These are phyloP conservation scores for Chrysaora quinquecirrha DNA, from an alignment of 30 jellyfish, hydroid and myxozoan genomes.

Conservation along the genomic window DNA sequence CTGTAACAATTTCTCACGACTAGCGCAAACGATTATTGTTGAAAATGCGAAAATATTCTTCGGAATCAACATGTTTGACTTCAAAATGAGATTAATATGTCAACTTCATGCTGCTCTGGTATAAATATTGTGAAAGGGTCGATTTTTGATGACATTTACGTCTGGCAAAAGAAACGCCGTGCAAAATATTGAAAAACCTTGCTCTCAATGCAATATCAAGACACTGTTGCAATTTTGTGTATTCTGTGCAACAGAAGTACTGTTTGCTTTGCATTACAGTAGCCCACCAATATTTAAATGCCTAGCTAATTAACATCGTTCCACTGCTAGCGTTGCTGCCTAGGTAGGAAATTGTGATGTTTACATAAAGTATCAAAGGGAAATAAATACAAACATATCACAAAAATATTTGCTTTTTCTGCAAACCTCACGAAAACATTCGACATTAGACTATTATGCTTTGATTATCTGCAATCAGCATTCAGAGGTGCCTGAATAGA, in stretches of 20 bases:
- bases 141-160: constrained; percentile 35
- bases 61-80: constrained; percentile 39
- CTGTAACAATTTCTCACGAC: constrained; percentile 61
- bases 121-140: constrained; percentile 3
- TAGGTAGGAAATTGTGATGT: no score
- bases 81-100: constrained; percentile 32
- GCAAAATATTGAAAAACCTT: background rate
- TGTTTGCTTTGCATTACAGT: background rate
- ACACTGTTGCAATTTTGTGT: background rate
- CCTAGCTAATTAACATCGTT: background rate
- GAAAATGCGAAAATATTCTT: constrained; percentile 19
- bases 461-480: no score
- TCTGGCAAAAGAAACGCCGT: constrained; percentile 10
- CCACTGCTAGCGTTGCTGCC: no score
- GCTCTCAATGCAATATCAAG: background rate
- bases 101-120: constrained; percentile 12
- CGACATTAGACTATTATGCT: no score
- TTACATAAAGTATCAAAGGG: no score
- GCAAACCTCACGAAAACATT: no score
- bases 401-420: no score
- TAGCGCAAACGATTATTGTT: background rate
- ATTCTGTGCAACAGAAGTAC: background rate
- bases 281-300: background rate
- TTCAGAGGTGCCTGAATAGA: no score
- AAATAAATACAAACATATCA: no score